phyloP scores from a whole-genome alignment of 2,113 vertebrate genomes.

The Verasper variegatus region DNA sequence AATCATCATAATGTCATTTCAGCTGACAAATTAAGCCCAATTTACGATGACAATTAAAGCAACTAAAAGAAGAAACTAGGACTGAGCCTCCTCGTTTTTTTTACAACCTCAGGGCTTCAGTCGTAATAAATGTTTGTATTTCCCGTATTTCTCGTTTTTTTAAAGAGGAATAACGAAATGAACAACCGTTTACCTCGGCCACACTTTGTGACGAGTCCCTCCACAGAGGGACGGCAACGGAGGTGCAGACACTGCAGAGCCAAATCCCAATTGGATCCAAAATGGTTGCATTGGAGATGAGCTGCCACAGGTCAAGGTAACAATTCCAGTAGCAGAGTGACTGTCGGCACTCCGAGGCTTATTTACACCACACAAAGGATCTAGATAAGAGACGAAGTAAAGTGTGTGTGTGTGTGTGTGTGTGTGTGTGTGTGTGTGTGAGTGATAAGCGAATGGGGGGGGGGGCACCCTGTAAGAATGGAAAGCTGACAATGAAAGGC shows the following conservation, averaged over 20 bases:
- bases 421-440: not conserved
- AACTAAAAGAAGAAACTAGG: constrained; percentile 48
- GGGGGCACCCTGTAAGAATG: constrained; percentile 29
- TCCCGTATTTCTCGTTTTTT: not conserved
- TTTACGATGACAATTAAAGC: constrained; percentile 70
- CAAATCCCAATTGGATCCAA: constrained; percentile 43
- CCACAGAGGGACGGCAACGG: constrained; percentile 8
- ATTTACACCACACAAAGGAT: constrained; percentile 61
- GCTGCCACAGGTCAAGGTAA: constrained; percentile 40
- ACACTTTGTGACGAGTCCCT: constrained; percentile 13
- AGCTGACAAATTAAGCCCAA: constrained; percentile 75
- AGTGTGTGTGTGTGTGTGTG: constrained; percentile 4
- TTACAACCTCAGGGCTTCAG: constrained; percentile 4
- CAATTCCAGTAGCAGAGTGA: constrained; percentile 44
- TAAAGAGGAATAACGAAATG: constrained; percentile 18
- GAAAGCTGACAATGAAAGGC: constrained; percentile 47
- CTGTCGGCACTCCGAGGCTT: constrained; percentile 37
- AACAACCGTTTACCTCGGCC: constrained; percentile 27
- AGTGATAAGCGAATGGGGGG: constrained; percentile 7
- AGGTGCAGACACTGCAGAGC: constrained; percentile 28
- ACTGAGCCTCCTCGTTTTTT: not conserved
- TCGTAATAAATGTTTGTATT: not conserved
- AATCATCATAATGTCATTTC: constrained; percentile 79
- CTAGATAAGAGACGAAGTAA: constrained; percentile 50
- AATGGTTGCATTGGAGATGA: constrained; percentile 41